Base-by-base conservation (phyloP, 2,113 vertebrate genomes). In the Leucopsar rothschildi region DNA sequence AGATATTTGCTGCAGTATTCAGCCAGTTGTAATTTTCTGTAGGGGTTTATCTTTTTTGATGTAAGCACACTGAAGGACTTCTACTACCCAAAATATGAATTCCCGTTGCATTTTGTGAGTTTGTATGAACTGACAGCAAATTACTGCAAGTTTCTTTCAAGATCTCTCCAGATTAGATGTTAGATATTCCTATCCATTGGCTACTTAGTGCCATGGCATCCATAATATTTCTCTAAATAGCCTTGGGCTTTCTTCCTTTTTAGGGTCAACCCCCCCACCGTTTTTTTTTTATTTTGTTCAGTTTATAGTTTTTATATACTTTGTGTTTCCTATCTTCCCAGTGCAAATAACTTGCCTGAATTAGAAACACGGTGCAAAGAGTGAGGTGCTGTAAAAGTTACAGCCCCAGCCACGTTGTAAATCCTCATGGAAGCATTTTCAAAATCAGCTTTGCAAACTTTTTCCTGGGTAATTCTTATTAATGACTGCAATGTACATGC, bases 381-480 rank as follows among this genome's bases (percentile, higher is more conserved):
- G 18, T 35, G 69, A 94, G 50, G 52, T 55, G 21, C 55, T 65
- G 2, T 77, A n/a, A 16, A 53, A 57, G 69, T 82, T 79, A 39
- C n/a, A 88, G 24, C 70, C 28, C 31, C 1, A 1, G 20, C 61
- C 90, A 13, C 31, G 4, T 2, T 61, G 31, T 59, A 89, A 72
- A 61, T 92, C 55, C 75, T 94, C 2, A 0, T 4, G 45, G 82
- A 80, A 66, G 20, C 7, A 5, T 76, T 92, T 64, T 25, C 57
- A 60, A 76, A 90, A 79, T 64, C 76, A 69, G 57, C 82, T 88
- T 77, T 14, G 24, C 55, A 66, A 73, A 88, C 66, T 35, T 82
- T 64, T 90, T 78, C 55, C 63, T 20, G 55, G 55, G 35, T 93
- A 73, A 55, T 88, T 88, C 81, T 94, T 93, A 93, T 90, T 94